Percentiles rank a stretch among this genome's conserved stretches.
phyloP scores from a whole-genome alignment of 2,888 invertebrate genomes.

The Acrocyrtus sp. region DNA sequence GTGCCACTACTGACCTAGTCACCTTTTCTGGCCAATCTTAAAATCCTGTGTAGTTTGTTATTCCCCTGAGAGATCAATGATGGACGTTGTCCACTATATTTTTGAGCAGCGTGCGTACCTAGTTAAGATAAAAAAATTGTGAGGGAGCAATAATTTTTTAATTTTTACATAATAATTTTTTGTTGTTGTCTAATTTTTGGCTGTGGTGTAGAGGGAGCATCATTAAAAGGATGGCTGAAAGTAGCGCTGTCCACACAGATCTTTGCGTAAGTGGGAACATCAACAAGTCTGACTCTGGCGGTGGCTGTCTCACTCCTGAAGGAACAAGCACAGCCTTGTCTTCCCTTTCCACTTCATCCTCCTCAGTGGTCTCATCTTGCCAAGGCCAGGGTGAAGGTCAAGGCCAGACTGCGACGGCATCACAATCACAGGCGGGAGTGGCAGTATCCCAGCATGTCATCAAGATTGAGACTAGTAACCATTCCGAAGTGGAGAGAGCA shows the following conservation, averaged over 20 bases:
- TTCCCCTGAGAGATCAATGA: no score
- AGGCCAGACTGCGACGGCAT: slow-evolving; percentile 2
- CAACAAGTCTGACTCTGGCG: not conserved
- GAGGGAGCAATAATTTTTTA: not conserved
- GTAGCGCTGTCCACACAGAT: not conserved
- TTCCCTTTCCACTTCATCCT: not conserved
- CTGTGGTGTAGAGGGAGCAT: no score
- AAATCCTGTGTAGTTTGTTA: no score
- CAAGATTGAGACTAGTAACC: not conserved
- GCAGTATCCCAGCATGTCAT: not conserved
- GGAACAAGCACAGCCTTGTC: slow-evolving; percentile 26
- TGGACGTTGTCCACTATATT: no score
- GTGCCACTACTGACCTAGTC: not conserved
- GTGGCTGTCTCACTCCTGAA: not conserved
- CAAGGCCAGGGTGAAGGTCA: slow-evolving; percentile 44
- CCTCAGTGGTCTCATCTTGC: slow-evolving; percentile 1
- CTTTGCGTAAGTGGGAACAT: not conserved
- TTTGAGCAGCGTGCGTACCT: no score
- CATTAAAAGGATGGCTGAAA: not conserved
- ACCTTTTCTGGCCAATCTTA: not conserved
- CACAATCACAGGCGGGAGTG: not conserved
- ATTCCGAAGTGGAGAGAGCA: not conserved
- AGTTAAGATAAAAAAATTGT: no score
- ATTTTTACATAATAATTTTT: not conserved
- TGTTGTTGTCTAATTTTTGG: no score